Conservation (phyloP, 2,797 vertebrate species). For the Pitangus sulphuratus region DNA sequence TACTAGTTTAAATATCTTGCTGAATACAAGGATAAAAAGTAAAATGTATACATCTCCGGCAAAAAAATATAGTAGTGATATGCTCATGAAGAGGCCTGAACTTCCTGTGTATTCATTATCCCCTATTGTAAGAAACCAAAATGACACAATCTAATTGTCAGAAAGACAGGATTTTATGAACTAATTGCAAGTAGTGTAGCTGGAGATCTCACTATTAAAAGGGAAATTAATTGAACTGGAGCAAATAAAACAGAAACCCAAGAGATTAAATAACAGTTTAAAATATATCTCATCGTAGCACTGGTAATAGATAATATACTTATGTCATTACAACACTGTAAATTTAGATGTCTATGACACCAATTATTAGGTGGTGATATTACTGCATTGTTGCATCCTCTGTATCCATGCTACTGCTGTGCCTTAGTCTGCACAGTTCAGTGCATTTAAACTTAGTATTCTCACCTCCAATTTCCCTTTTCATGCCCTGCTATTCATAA, state of each 20-base stretch:
- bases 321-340: not conserved
- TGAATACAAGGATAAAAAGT: not conserved
- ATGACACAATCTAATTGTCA: not conserved
- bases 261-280: conserved; percentile 25
- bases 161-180: not conserved
- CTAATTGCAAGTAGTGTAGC: not conserved
- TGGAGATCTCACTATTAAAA: not conserved
- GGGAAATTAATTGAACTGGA: not conserved
- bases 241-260: conserved; percentile 1
- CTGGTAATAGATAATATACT: not conserved
- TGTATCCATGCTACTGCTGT: not conserved
- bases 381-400: not conserved
- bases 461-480: not conserved
- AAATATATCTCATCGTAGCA: not conserved
- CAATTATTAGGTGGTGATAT: not conserved
- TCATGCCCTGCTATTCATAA: not conserved
- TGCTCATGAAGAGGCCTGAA: not conserved
- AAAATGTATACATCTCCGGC: not conserved
- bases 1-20: not conserved
- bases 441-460: not conserved
- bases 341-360: not conserved
- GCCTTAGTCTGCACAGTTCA: not conserved
- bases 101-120: not conserved
- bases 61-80: not conserved
- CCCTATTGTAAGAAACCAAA: not conserved